Conservation (phyloP, 2,888 invertebrate genomes). For the Tachina grossa region DNA sequence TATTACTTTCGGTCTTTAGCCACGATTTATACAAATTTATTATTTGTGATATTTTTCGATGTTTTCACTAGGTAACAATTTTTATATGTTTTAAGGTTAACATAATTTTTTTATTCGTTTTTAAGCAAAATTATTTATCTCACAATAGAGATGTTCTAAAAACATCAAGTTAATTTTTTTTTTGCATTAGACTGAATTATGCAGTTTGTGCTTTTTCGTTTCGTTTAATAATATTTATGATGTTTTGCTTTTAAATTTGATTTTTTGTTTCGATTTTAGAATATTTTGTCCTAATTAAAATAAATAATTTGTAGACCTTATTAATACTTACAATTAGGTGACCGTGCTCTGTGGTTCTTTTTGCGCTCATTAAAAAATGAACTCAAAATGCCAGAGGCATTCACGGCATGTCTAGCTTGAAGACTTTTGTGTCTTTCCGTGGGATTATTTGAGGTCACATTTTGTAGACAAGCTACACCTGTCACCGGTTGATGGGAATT, state of each 20-base stretch:
- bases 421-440: constrained; percentile 77
- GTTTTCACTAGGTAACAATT: no score
- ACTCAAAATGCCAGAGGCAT: constrained; percentile 82
- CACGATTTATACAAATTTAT: no score
- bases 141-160: no score
- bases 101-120: no score
- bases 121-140: no score
- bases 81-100: no score
- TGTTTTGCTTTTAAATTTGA: constrained; percentile 7
- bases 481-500: constrained; percentile 65
- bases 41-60: no score
- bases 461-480: constrained; percentile 64
- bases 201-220: background rate
- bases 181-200: constrained; percentile 6
- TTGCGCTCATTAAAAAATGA: constrained; percentile 83
- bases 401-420: constrained; percentile 82
- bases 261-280: background rate
- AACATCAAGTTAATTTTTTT: background rate
- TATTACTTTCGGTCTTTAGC: no score
- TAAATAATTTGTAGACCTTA: constrained; percentile 1
- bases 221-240: constrained; percentile 12
- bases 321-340: constrained; percentile 83
- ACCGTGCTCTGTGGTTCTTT: constrained; percentile 80
- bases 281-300: constrained; percentile 39
- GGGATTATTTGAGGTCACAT: constrained; percentile 25